phyloP scores from a whole-genome alignment of 2,888 invertebrate species.

The Mayetiola destructor region DNA sequence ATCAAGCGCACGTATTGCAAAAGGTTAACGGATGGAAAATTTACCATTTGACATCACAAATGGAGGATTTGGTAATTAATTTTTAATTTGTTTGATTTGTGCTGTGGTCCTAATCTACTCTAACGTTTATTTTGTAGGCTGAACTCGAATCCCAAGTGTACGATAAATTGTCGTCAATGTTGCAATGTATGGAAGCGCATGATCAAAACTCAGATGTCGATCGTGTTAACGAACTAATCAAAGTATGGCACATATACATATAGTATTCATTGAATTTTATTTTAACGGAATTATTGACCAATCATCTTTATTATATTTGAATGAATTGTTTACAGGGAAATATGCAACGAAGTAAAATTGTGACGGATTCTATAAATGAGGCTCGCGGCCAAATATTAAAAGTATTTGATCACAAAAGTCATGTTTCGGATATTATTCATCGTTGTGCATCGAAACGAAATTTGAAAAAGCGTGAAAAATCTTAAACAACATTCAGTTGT shows the following conservation, averaged over 20 bases:
- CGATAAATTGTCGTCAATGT: constrained; percentile 28
- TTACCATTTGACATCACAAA: constrained; percentile 78
- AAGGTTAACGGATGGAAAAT: constrained; percentile 93
- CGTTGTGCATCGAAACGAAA: constrained; percentile 85
- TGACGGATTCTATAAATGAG: constrained; percentile 81
- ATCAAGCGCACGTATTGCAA: constrained; percentile 71
- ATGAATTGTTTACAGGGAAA: constrained; percentile 54
- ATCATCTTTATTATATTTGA: not conserved
- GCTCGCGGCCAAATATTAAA: constrained; percentile 76
- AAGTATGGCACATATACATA: constrained; percentile 29
- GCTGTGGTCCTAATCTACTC: constrained; percentile 22
- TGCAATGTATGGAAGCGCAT: constrained; percentile 36
- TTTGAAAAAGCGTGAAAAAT: constrained; percentile 77
- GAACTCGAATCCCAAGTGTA: constrained; percentile 14
- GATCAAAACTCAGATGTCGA: constrained; percentile 37
- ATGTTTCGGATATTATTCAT: constrained; percentile 76
- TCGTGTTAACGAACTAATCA: constrained; percentile 45
- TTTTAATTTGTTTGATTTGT: constrained; percentile 3
- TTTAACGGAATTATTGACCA: not conserved
- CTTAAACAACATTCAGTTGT: no score
- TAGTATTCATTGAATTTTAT: not conserved
- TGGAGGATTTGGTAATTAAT: constrained; percentile 69
- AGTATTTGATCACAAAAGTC: constrained; percentile 80
- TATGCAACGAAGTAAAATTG: constrained; percentile 84
- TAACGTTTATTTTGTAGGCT: constrained; percentile 29